These are phyloP conservation scores for Doris montereyensis DNA, from an alignment of 2,888 invertebrate species.

Conservation along the genomic window DNA sequence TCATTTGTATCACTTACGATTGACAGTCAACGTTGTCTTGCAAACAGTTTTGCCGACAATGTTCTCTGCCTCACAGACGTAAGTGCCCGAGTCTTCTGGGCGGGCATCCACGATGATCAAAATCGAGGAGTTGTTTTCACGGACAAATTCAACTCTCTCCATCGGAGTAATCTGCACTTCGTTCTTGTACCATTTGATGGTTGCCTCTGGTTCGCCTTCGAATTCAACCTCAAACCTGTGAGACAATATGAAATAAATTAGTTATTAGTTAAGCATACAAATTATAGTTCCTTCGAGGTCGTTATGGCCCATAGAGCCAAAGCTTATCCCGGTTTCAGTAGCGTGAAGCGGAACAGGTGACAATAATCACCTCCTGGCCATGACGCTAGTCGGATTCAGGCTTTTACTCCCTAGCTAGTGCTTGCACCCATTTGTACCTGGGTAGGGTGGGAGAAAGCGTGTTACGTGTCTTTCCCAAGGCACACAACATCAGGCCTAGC, in stretches of 20 bases:
- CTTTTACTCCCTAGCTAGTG: too few species aligned
- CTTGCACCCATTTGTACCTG: too few species aligned
- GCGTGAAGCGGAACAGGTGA: too few species aligned
- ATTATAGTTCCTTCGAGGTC: too few species aligned
- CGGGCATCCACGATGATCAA: constrained; percentile 62
- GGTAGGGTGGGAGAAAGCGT: too few species aligned
- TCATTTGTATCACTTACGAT: constrained; percentile 57
- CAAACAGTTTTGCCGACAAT: constrained; percentile 82
- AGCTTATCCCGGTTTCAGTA: too few species aligned
- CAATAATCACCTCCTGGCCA: too few species aligned
- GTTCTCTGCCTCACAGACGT: constrained; percentile 79
- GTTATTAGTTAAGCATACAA: too few species aligned
- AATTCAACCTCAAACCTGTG: constrained; percentile 65
- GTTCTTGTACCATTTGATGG: constrained; percentile 75
- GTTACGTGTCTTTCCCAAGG: too few species aligned
- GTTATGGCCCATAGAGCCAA: too few species aligned
- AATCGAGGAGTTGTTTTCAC: constrained; percentile 56
- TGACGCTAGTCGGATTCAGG: too few species aligned
- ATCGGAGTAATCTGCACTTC: constrained; percentile 79
- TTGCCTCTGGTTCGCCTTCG: constrained; percentile 66
- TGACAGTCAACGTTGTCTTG: constrained; percentile 67
- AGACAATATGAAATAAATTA: not conserved
- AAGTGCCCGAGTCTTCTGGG: constrained; percentile 84
- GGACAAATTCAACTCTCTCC: constrained; percentile 55
- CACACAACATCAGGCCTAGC: too few species aligned